Evolutionary conservation across 30 jellyfish, hydroid and myxozoan species (phyloP).

Genomic region (Catostylus mosaicus): DNA sequence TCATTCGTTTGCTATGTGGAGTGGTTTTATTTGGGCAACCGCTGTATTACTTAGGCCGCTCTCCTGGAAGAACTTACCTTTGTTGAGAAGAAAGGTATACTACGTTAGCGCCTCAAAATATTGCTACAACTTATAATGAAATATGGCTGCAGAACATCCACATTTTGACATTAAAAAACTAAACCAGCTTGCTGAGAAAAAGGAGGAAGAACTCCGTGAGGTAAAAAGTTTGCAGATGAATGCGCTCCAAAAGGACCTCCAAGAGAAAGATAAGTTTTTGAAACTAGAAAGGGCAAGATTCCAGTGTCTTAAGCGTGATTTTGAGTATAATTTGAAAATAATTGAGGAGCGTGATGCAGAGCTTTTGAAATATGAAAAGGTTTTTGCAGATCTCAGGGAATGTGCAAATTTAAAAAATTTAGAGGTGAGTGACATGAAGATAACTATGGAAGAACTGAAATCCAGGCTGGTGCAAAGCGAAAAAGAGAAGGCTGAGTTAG

Average conservation of each 20-base stretch:
- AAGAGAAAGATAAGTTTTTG: constrained; percentile 62
- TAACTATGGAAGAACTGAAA: constrained; percentile 54
- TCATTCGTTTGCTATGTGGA: too few species aligned
- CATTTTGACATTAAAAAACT: constrained; percentile 22
- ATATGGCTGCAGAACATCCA: background rate
- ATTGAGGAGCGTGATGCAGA: constrained; percentile 82
- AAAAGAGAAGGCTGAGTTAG: constrained; percentile 43
- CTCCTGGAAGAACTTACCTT: too few species aligned
- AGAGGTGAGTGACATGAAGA: constrained; percentile 77
- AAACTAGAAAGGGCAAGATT: constrained; percentile 68
- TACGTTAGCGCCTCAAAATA: too few species aligned
- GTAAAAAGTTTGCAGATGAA: constrained; percentile 45
- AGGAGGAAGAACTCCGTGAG: constrained; percentile 76
- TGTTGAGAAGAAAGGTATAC: too few species aligned
- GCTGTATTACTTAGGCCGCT: too few species aligned
- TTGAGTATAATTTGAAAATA: constrained; percentile 70
- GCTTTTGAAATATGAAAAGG: constrained; percentile 60
- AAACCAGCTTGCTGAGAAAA: constrained; percentile 59
- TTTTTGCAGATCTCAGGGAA: constrained; percentile 49
- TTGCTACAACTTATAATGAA: background rate
- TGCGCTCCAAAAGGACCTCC: constrained; percentile 52
- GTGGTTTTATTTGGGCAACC: too few species aligned
- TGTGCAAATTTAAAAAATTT: constrained; percentile 20
- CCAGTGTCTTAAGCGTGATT: constrained; percentile 67
- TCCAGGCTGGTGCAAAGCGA: constrained; percentile 39